Evolutionary conservation across 2,888 invertebrate species (phyloP).

Genomic region (Homarus gammarus): DNA sequence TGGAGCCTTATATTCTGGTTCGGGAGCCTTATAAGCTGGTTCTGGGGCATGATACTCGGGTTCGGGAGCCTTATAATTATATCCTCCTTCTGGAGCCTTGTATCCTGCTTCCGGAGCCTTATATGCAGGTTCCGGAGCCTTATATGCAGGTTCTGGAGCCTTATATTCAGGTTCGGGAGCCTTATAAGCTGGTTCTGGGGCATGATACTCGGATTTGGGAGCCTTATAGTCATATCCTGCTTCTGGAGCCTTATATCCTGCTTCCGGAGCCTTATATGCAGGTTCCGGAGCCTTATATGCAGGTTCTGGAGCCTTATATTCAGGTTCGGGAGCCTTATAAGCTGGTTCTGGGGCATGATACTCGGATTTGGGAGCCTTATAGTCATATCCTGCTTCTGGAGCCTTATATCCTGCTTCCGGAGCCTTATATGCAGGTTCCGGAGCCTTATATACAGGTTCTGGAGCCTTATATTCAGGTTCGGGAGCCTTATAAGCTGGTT

Average conservation of each 20-base stretch:
- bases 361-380: constrained; percentile 13
- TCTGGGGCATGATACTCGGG: constrained; percentile 54
- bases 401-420: constrained; percentile 52
- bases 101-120: constrained; percentile 57
- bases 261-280: constrained; percentile 42
- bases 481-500: constrained; percentile 51
- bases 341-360: constrained; percentile 20
- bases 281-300: constrained; percentile 35
- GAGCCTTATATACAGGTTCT: constrained; percentile 52
- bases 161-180: constrained; percentile 43
- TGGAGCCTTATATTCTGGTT: constrained; percentile 40
- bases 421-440: constrained; percentile 49
- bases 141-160: constrained; percentile 23
- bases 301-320: constrained; percentile 21
- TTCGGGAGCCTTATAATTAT: constrained; percentile 43
- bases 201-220: constrained; percentile 32
- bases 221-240: constrained; percentile 17
- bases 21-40: neutral
- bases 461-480: constrained; percentile 47
- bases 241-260: constrained; percentile 52
- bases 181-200: constrained; percentile 46
- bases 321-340: constrained; percentile 32
- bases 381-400: constrained; percentile 32
- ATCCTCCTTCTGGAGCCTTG: constrained; percentile 18
- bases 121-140: constrained; percentile 43